Conservation (phyloP, 2,113 vertebrate genomes). For the Anarhynchus alexandrinus region DNA sequence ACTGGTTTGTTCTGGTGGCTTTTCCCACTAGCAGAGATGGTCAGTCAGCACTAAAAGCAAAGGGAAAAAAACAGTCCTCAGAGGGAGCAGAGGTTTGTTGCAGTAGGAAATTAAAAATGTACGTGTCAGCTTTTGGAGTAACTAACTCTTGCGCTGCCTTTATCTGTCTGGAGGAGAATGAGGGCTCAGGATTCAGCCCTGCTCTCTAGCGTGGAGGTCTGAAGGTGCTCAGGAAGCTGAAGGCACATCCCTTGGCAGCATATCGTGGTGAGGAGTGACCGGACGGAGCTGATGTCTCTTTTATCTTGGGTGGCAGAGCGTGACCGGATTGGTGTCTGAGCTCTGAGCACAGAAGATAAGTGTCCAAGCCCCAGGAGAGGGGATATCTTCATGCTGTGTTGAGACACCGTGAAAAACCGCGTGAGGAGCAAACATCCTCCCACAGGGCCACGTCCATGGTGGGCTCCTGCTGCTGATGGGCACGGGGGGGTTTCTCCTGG, state of each 20-base stretch:
- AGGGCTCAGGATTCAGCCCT: background rate
- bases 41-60: background rate
- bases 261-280: background rate
- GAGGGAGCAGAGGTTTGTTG: background rate
- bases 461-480: background rate
- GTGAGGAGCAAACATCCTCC: background rate
- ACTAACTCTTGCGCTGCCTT: background rate
- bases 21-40: background rate
- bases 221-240: background rate
- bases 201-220: background rate
- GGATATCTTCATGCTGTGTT: background rate
- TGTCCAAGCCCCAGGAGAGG: background rate
- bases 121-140: background rate
- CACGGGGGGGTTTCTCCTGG: background rate
- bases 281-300: background rate
- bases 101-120: background rate
- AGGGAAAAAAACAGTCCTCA: background rate
- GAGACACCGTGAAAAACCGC: rapidly evolving
- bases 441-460: rapidly evolving
- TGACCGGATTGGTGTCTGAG: background rate
- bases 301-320: background rate
- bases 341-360: background rate
- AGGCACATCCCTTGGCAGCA: background rate
- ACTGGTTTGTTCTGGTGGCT: background rate
- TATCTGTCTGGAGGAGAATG: background rate